phyloP scores from a whole-genome alignment of 2,888 invertebrate species.

The Patella pellucida region DNA sequence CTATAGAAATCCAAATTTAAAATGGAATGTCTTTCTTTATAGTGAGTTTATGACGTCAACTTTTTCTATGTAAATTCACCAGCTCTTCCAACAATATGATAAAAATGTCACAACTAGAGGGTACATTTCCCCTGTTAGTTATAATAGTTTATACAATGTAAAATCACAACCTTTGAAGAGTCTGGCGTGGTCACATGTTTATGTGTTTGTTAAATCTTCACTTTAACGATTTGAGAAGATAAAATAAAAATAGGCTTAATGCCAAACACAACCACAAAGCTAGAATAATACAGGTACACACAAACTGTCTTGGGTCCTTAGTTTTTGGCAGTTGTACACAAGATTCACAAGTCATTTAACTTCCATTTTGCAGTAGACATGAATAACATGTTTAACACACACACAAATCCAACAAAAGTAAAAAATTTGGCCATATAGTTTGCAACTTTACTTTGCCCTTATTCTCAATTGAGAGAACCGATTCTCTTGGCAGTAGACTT shows the following conservation, averaged over 20 bases:
- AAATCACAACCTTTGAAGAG: conserved; percentile 12
- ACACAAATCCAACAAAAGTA: conserved; percentile 12
- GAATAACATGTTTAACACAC: conserved; percentile 4
- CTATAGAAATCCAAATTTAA: conserved; percentile 7
- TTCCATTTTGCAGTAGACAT: background rate
- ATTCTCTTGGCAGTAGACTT: background rate
- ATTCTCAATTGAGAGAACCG: background rate
- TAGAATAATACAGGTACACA: background rate
- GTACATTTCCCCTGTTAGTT: background rate
- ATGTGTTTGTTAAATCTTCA: background rate
- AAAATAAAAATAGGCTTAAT: conserved; percentile 1
- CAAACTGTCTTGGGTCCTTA: background rate
- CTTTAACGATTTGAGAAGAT: background rate
- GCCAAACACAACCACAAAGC: conserved; percentile 1
- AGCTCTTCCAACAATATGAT: background rate
- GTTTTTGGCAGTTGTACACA: conserved; percentile 8
- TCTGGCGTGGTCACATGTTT: conserved; percentile 4
- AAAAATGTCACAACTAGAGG: background rate
- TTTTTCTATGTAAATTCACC: background rate
- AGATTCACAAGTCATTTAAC: background rate
- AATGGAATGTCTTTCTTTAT: conserved; percentile 7
- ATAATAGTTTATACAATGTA: background rate
- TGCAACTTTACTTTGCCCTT: too few relatives aligned
- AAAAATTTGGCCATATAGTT: background rate
- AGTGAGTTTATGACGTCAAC: conserved; percentile 9